These are phyloP conservation scores for Mus musculus DNA, from an alignment of 2,113 vertebrate species.

Conservation along the genomic window GRCm39 chr9:71392501-71393000, in stretches of 20 bases:
- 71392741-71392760: background rate
- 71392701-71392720: background rate
- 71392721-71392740: no score
- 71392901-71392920: background rate
- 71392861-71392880: background rate
- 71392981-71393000: conserved; percentile 92
- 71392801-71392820: background rate
- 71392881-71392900: background rate
- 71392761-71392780: background rate
- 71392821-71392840: background rate
- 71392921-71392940: background rate
- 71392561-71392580: background rate
- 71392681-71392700: background rate
- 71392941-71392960: background rate
- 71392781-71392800: background rate
- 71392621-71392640: background rate
- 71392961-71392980: conserved; percentile 92
- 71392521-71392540: background rate
- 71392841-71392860: conserved; percentile 17
- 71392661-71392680: no score
- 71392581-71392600: background rate
- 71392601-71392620: background rate
- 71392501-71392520: background rate
- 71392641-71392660: no score
- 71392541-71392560: background rate